Percentiles rank a stretch among this genome's conserved stretches.
Evolutionary conservation across 2,797 vertebrate genomes (phyloP).

Genomic region (Numenius phaeopus): DNA sequence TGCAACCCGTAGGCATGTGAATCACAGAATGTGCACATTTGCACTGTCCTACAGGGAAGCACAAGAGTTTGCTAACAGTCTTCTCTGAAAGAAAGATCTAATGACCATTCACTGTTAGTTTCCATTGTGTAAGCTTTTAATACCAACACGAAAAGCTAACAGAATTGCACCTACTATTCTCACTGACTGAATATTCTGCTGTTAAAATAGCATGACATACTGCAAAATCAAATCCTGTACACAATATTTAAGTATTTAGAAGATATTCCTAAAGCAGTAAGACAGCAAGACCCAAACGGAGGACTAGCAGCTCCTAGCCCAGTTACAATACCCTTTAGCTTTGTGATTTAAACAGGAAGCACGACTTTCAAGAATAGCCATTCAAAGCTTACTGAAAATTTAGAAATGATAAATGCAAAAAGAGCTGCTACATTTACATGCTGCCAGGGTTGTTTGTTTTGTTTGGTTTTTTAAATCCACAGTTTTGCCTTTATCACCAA

Average conservation of each 20-base stretch:
- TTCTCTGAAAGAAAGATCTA: conserved; percentile 26
- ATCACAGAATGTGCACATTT: neutral
- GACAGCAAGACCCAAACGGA: neutral
- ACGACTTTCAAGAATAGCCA: neutral
- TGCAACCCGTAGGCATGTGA: neutral
- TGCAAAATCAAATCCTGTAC: neutral
- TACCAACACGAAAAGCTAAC: neutral
- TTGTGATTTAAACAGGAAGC: neutral
- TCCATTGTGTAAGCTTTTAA: neutral
- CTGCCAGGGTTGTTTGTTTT: neutral
- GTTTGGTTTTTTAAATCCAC: neutral
- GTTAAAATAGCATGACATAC: neutral
- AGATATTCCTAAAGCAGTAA: conserved; percentile 1
- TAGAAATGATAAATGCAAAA: neutral
- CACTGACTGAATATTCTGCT: neutral
- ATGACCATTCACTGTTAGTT: conserved; percentile 11
- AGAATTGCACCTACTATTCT: neutral
- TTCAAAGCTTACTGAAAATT: conserved; percentile 1
- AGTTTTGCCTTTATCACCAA: conserved; percentile 8
- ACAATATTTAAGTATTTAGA: neutral
- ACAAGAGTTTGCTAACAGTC: conserved; percentile 39
- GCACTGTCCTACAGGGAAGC: conserved; percentile 43
- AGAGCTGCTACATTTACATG: conserved; percentile 26
- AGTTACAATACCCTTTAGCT: neutral
- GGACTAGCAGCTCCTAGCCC: neutral